Evolutionary conservation across 2,113 vertebrate species (phyloP).

Genomic region (Herpetotheres cachinnans): DNA sequence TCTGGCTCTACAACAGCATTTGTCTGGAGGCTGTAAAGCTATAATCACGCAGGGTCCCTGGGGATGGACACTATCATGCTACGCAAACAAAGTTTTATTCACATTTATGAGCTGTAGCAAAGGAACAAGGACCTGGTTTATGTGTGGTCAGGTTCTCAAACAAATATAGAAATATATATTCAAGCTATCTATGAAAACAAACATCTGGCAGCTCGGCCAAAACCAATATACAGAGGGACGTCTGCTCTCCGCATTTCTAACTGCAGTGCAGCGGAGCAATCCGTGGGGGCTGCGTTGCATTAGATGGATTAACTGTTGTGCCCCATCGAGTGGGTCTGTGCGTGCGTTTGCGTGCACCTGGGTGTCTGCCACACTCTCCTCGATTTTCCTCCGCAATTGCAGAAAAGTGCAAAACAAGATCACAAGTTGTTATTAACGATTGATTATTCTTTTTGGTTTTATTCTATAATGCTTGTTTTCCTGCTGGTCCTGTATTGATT

Average conservation of each 20-base stretch:
- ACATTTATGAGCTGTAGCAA: background rate
- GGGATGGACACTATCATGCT: background rate
- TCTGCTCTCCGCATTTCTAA: background rate
- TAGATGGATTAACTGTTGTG: background rate
- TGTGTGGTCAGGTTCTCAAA: constrained; percentile 31
- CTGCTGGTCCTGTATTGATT: background rate
- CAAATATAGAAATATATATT: constrained; percentile 17
- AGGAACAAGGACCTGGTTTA: constrained; percentile 30
- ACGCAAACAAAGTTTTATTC: background rate
- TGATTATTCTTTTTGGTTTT: background rate
- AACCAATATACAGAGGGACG: background rate
- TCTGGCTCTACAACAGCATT: background rate
- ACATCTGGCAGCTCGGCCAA: background rate
- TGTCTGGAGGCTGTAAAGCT: constrained; percentile 3
- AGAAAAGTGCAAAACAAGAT: background rate
- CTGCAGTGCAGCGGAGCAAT: background rate
- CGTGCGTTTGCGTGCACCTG: rapidly evolving
- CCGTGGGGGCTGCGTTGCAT: background rate
- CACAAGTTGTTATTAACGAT: background rate
- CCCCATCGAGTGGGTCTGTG: background rate
- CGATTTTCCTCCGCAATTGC: background rate
- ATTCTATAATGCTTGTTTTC: background rate
- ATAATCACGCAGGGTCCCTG: background rate
- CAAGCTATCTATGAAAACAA: constrained; percentile 28
- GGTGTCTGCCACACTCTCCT: background rate